Conservation (phyloP, 2,113 vertebrate genomes). For the Neotoma lepida region DNA sequence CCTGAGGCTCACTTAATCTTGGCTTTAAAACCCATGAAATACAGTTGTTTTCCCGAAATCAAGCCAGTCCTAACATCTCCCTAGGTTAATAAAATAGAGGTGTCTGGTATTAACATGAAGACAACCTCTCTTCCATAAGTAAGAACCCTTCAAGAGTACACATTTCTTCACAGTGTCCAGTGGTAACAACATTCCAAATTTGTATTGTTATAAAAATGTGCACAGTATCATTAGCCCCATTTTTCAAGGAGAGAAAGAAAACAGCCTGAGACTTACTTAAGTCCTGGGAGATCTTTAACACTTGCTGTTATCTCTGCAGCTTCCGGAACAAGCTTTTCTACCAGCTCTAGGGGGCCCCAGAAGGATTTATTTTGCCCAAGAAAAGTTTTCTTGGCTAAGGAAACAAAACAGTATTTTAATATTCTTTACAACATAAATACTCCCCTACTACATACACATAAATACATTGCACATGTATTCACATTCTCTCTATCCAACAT, state of each 20-base stretch:
- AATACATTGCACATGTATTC: background rate
- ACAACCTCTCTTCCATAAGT: background rate
- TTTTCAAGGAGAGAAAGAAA: conserved; percentile 24
- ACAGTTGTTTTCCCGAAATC: background rate
- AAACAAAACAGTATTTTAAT: conserved; percentile 53
- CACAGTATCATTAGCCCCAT: background rate
- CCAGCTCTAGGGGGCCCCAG: conserved; percentile 98
- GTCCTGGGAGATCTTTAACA: conserved; percentile 97
- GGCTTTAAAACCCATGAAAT: background rate
- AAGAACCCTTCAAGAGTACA: background rate
- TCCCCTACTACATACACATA: background rate
- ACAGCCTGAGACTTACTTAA: conserved; percentile 90
- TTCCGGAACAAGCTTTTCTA: conserved; percentile 98
- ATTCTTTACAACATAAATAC: conserved; percentile 14
- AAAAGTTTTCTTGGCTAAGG: conserved; percentile 96
- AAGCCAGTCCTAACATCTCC: background rate
- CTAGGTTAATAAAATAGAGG: background rate
- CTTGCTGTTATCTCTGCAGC: conserved; percentile 98
- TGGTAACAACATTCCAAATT: background rate
- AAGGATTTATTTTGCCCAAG: conserved; percentile 99
- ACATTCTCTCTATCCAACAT: background rate
- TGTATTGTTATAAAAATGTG: background rate
- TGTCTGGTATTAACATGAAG: conserved; percentile 43
- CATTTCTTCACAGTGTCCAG: background rate
- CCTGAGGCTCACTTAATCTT: background rate